phyloP scores from a whole-genome alignment of 2,888 invertebrate genomes.

The Phengaris arion region DNA sequence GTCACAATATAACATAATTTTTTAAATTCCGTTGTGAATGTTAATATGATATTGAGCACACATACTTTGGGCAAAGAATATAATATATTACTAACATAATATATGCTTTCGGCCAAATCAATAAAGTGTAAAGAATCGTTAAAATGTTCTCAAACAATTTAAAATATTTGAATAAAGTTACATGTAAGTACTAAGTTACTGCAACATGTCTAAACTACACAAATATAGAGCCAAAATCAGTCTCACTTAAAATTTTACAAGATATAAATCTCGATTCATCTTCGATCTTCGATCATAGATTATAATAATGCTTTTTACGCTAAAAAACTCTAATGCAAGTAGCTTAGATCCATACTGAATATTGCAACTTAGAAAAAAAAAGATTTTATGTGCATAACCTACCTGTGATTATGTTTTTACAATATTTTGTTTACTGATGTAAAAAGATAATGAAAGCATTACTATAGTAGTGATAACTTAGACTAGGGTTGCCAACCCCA shows the following conservation, averaged over 20 bases:
- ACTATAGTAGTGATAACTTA: not conserved
- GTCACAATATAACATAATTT: not conserved
- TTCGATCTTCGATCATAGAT: not conserved
- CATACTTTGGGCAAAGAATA: too few species aligned
- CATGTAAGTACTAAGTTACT: not conserved
- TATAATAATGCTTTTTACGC: not conserved
- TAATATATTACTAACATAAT: too few species aligned
- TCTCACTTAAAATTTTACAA: not conserved
- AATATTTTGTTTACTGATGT: constrained; percentile 23
- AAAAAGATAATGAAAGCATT: not conserved
- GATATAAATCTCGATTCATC: not conserved
- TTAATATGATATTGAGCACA: too few species aligned
- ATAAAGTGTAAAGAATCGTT: too few species aligned
- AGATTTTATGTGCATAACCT: not conserved
- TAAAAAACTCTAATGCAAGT: not conserved
- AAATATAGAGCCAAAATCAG: not conserved
- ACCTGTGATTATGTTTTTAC: constrained; percentile 30
- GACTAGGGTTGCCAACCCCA: not conserved
- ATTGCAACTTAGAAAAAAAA: not conserved
- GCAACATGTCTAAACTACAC: not conserved
- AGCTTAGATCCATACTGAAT: constrained; percentile 10
- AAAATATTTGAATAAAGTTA: too few species aligned
- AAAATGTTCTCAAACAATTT: too few species aligned
- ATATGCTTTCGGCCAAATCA: too few species aligned
- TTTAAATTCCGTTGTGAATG: not conserved